These are phyloP conservation scores for Lagorchestes hirsutus DNA, from an alignment of 2,797 vertebrate species.

Conservation along the genomic window DNA sequence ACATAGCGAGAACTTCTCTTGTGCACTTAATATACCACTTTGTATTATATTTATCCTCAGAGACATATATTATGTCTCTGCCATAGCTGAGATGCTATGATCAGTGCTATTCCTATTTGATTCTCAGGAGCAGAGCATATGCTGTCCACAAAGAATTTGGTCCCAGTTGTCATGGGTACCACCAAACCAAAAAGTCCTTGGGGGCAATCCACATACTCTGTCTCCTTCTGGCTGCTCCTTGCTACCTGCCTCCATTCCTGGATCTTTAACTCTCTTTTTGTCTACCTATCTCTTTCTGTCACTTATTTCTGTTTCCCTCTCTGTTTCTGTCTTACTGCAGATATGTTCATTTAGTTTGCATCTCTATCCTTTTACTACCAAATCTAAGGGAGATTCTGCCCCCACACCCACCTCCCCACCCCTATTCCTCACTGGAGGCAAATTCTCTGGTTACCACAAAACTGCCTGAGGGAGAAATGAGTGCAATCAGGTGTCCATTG, in stretches of 20 bases:
- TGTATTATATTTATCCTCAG: not conserved
- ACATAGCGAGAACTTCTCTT: not conserved
- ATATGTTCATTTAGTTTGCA: not conserved
- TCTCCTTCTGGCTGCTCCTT: not conserved
- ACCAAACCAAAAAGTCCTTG: not conserved
- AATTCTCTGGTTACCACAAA: not conserved
- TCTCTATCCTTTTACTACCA: not conserved
- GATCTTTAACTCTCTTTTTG: not conserved
- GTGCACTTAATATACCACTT: not conserved
- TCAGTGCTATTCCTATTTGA: not conserved
- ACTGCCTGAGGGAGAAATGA: not conserved
- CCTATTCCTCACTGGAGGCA: not conserved
- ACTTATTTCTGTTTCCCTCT: not conserved
- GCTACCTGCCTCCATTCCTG: not conserved
- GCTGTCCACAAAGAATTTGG: not conserved
- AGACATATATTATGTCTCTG: not conserved
- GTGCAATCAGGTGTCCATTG: not conserved
- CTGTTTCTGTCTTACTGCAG: not conserved
- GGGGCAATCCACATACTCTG: not conserved
- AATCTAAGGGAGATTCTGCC: not conserved
- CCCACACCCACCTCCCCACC: no score
- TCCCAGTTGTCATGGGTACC: not conserved
- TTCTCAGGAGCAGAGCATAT: not conserved
- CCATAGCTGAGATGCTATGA: not conserved
- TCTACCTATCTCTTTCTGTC: not conserved